Evolutionary conservation across 2,797 vertebrate genomes (phyloP).

Genomic region (Malacoctenus gilli): DNA sequence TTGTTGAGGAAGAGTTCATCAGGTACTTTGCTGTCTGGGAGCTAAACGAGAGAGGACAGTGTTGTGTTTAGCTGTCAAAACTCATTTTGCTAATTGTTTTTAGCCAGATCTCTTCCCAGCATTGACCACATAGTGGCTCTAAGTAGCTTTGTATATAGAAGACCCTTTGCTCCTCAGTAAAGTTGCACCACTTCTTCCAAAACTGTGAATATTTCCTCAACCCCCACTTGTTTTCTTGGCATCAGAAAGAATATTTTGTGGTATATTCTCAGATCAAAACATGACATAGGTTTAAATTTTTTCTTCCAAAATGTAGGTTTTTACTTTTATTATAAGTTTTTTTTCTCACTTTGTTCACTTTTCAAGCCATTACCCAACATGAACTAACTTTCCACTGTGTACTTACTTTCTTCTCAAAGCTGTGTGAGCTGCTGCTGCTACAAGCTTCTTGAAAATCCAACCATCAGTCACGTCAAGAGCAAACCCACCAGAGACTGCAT

Average conservation of each 20-base stretch:
- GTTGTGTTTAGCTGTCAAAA: neutral
- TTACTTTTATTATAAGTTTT: no score
- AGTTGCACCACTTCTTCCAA: no score
- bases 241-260: no score
- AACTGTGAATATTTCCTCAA: no score
- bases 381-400: no score
- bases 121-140: slow-evolving; percentile 2
- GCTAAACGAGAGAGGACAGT: neutral
- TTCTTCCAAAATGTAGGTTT: no score
- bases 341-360: neutral
- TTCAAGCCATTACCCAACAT: neutral
- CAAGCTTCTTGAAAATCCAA: slow-evolving; percentile 92
- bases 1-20: slow-evolving; percentile 94
- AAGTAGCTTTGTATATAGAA: slow-evolving; percentile 10
- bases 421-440: slow-evolving; percentile 93
- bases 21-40: slow-evolving; percentile 75
- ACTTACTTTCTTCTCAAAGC: slow-evolving; percentile 71
- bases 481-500: slow-evolving; percentile 87
- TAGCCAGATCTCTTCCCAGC: neutral
- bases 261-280: no score
- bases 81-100: neutral
- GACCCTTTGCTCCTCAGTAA: no score
- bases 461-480: slow-evolving; percentile 87
- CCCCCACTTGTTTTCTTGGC: no score
- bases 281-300: no score